Evolutionary conservation across 2,797 vertebrate genomes (phyloP).

Genomic region (Anas capensis): DNA sequence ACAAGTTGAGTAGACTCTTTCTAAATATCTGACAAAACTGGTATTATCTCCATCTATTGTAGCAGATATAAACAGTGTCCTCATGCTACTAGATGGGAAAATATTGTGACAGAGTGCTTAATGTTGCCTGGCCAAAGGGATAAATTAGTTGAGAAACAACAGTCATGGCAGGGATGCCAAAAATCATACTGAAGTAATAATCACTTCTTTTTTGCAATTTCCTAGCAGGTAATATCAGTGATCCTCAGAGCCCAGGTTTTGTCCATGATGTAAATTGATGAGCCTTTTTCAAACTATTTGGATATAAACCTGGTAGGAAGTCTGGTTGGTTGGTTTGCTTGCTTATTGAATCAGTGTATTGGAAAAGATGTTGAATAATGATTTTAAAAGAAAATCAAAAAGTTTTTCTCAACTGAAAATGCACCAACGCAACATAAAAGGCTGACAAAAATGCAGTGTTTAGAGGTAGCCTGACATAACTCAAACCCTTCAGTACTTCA

Average conservation of each 20-base stretch:
- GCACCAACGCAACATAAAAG: neutral
- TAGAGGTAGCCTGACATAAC: neutral
- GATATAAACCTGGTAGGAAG: neutral
- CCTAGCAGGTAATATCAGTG: neutral
- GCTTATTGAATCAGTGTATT: neutral
- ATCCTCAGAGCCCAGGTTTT: neutral
- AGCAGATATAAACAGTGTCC: neutral
- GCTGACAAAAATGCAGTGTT: neutral
- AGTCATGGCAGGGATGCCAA: neutral
- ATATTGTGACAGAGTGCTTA: neutral
- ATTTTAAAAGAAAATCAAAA: neutral
- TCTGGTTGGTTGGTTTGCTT: neutral
- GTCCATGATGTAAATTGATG: neutral
- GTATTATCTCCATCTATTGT: neutral
- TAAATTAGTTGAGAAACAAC: neutral
- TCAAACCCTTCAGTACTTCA: neutral
- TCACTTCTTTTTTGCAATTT: neutral
- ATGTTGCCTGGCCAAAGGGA: neutral
- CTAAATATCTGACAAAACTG: slow-evolving; percentile 2
- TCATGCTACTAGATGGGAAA: neutral
- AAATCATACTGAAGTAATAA: neutral
- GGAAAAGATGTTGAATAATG: neutral
- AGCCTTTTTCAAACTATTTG: neutral
- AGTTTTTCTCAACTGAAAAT: neutral
- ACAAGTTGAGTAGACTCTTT: neutral